Evolutionary conservation across 1,140 invertebrate genomes (phyloP).

Genomic region (Drosophila leontia): DNA sequence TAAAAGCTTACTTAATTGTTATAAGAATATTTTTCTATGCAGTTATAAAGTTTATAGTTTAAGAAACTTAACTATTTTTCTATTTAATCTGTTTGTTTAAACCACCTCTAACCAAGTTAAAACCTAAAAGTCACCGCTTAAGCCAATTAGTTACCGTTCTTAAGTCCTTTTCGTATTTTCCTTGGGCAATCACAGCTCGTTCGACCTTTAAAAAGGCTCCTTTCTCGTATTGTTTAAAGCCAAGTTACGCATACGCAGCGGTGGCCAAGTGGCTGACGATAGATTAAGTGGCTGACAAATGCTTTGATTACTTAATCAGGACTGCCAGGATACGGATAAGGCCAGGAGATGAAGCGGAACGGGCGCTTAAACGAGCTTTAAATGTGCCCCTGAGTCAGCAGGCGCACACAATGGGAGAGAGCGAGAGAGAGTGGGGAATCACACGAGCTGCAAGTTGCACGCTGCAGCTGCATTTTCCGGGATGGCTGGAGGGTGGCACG

Average conservation of each 20-base stretch:
- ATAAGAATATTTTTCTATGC: neutral
- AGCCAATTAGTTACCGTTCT: neutral
- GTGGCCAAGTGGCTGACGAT: slow-evolving; percentile 63
- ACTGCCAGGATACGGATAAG: slow-evolving; percentile 25
- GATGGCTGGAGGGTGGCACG: slow-evolving; percentile 10
- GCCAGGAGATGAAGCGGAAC: slow-evolving; percentile 65
- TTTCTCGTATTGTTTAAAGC: slow-evolving; percentile 11
- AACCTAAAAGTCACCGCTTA: too few relatives aligned
- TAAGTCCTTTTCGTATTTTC: neutral
- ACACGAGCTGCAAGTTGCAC: slow-evolving; percentile 35
- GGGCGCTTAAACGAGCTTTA: slow-evolving; percentile 77
- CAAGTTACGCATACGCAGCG: slow-evolving; percentile 59
- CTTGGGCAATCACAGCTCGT: slow-evolving; percentile 17
- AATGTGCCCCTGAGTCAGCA: slow-evolving; percentile 82
- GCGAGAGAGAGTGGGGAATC: slow-evolving; percentile 13
- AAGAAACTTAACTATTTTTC: neutral
- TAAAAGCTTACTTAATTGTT: too few relatives aligned
- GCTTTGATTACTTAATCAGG: slow-evolving; percentile 83
- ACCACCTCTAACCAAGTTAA: neutral
- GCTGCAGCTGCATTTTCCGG: slow-evolving; percentile 44
- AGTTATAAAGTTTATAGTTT: neutral
- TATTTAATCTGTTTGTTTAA: neutral
- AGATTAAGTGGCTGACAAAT: slow-evolving; percentile 81
- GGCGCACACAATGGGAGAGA: slow-evolving; percentile 40
- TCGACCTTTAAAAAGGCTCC: slow-evolving; percentile 3